These are phyloP conservation scores for Enteromius treurensis DNA, from an alignment of 2,797 vertebrate species.

Conservation along the genomic window DNA sequence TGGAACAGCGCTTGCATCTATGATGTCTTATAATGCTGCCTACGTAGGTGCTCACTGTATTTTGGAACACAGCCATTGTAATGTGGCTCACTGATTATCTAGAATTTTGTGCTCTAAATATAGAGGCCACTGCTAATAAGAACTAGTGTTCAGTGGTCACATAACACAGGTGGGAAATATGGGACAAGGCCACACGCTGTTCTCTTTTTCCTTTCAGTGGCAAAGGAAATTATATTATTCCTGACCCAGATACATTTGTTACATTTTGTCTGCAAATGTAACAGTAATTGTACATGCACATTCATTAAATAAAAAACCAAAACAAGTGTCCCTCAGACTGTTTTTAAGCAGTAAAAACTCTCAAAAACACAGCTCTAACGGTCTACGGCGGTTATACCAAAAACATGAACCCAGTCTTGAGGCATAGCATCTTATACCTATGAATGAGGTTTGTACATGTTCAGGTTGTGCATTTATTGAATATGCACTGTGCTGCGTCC, in stretches of 20 bases:
- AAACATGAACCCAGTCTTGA: neutral
- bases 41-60: neutral
- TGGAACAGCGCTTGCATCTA: neutral
- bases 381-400: neutral
- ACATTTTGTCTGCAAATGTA: slow-evolving; percentile 1
- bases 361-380: neutral
- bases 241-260: slow-evolving; percentile 6
- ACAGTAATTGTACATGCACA: neutral
- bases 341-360: slow-evolving; percentile 1
- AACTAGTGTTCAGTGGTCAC: slow-evolving; percentile 5
- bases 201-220: neutral
- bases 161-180: slow-evolving; percentile 6
- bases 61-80: neutral
- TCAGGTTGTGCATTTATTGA: too few relatives aligned
- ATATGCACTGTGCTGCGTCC: too few relatives aligned
- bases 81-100: neutral
- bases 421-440: neutral
- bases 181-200: slow-evolving; percentile 9
- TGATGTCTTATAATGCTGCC: neutral
- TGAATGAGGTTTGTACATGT: neutral
- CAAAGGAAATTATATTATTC: neutral
- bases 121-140: slow-evolving; percentile 2
- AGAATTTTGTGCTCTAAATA: neutral
- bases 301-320: neutral
- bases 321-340: neutral